Evolutionary conservation across 64 coral and sea anemone species (phyloP).

Genomic region (Dendronephthya gigantea): DNA sequence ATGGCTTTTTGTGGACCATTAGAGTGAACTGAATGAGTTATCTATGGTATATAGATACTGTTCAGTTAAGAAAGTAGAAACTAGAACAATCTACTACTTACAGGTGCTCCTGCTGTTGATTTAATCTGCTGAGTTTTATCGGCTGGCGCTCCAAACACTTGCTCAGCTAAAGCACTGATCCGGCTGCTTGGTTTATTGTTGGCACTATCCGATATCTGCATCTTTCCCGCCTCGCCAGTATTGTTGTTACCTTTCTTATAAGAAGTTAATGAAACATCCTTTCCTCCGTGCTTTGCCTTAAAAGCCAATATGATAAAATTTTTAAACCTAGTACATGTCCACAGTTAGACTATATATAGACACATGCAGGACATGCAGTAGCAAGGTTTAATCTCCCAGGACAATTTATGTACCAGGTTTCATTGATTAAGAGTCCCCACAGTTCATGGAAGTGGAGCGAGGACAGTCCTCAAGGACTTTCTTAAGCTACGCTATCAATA

Average conservation of each 20-base stretch:
- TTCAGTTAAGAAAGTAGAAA: neutral
- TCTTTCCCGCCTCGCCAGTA: neutral
- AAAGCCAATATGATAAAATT: neutral
- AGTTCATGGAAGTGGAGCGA: no score
- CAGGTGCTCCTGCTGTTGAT: neutral
- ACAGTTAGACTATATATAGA: no score
- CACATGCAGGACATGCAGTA: no score
- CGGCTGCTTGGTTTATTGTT: conserved; percentile 60
- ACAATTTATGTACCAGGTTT: no score
- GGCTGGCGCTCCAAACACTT: conserved; percentile 64
- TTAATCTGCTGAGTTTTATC: neutral
- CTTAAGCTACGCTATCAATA: neutral
- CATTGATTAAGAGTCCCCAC: no score
- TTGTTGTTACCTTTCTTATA: neutral
- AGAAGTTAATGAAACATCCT: neutral
- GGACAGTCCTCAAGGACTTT: no score
- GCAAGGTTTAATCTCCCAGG: no score
- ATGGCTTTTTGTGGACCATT: neutral
- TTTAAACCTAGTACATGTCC: neutral
- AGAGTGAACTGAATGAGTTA: neutral
- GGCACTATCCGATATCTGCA: conserved; percentile 17
- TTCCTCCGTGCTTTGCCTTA: neutral
- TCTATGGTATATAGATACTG: neutral
- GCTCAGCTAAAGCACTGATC: conserved; percentile 59
- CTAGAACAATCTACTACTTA: neutral